Evolutionary conservation across 2,113 vertebrate species (phyloP).

Genomic region (Charadrius vociferus): DNA sequence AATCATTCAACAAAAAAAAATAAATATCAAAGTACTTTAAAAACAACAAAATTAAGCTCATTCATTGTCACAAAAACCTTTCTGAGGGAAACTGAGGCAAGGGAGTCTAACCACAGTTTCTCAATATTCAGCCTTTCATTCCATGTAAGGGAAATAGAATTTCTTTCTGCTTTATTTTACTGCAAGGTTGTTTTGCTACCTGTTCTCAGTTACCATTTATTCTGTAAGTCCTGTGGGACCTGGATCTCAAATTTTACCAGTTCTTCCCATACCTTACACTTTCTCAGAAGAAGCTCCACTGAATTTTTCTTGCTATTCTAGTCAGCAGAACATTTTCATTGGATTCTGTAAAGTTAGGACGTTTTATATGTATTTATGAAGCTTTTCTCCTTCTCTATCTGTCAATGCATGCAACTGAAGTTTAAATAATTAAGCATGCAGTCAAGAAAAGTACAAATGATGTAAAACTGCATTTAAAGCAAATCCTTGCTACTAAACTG

Average conservation of each 20-base stretch:
- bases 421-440: background rate
- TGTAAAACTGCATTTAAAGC: background rate
- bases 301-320: background rate
- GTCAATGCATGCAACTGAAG: background rate
- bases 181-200: background rate
- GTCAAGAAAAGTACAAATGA: background rate
- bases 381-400: background rate
- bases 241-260: background rate
- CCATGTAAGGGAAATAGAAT: background rate
- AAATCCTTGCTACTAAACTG: background rate
- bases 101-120: background rate
- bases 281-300: background rate
- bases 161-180: background rate
- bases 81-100: background rate
- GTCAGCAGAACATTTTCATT: background rate
- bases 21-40: background rate
- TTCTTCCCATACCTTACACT: background rate
- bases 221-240: background rate
- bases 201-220: background rate
- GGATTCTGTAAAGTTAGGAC: background rate
- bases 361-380: background rate
- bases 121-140: background rate
- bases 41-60: background rate
- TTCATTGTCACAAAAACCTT: background rate
- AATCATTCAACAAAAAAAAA: background rate